phyloP scores from a whole-genome alignment of 2,888 invertebrate species.

The Nesidiocoris tenuis region DNA sequence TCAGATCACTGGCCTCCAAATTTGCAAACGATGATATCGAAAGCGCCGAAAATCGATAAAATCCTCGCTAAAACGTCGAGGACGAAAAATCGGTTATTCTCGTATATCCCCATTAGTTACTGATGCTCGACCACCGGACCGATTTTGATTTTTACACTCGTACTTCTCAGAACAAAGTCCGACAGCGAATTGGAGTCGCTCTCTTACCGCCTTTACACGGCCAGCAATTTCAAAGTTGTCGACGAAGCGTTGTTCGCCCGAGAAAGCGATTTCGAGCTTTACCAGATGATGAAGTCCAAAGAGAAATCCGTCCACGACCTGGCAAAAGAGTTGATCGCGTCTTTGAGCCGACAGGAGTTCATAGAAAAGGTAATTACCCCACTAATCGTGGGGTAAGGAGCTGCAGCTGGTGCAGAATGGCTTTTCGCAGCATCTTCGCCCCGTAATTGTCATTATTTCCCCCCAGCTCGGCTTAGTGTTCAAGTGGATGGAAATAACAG shows the following conservation, averaged over 20 bases:
- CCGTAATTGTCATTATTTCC: too few species aligned
- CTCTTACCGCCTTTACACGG: background rate
- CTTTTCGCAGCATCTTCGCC: too few species aligned
- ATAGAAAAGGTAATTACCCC: background rate
- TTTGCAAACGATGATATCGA: too few species aligned
- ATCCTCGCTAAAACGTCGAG: too few species aligned
- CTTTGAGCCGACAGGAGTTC: background rate
- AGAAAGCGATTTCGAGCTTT: conserved; percentile 8
- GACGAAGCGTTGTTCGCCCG: conserved; percentile 11
- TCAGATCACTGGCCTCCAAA: too few species aligned
- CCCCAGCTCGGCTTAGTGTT: conserved; percentile 29
- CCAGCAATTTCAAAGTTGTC: background rate
- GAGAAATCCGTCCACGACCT: background rate
- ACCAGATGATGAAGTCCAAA: conserved; percentile 12
- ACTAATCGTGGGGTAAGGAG: too few species aligned
- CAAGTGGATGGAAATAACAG: conserved; percentile 42
- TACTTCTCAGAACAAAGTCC: conserved; percentile 16
- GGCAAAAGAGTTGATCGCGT: background rate
- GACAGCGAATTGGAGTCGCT: background rate
- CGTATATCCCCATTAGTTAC: too few species aligned
- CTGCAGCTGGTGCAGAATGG: too few species aligned
- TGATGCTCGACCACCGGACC: too few species aligned
- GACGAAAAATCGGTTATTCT: too few species aligned
- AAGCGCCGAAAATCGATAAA: too few species aligned
- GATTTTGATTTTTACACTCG: too few species aligned